These are phyloP conservation scores for Proteles cristata DNA, from an alignment of 2,113 vertebrate genomes.

Conservation along the genomic window DNA sequence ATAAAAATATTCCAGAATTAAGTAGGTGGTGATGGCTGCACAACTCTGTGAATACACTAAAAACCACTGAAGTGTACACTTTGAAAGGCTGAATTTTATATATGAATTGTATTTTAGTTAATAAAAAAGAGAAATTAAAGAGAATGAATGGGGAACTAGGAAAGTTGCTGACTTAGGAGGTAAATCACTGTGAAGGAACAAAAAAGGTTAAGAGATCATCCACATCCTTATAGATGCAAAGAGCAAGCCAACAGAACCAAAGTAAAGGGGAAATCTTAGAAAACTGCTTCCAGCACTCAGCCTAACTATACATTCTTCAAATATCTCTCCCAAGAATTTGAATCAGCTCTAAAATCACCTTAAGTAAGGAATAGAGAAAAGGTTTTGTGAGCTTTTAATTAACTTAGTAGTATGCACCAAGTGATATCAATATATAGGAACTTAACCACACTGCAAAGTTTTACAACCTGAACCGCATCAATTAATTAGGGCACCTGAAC, in stretches of 20 bases:
- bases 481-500: constrained; percentile 15
- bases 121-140: background rate
- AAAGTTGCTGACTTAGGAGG: background rate
- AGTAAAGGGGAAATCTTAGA: background rate
- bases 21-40: background rate
- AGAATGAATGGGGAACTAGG: background rate
- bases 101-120: background rate
- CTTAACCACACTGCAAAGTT: constrained; percentile 47
- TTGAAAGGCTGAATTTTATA: background rate
- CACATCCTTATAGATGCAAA: background rate
- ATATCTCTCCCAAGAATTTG: background rate
- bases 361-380: background rate
- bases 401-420: constrained; percentile 1
- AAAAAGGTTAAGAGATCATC: background rate
- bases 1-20: background rate
- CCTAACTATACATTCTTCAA: background rate
- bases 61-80: background rate
- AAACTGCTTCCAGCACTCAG: background rate
- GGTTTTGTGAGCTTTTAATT: constrained; percentile 17
- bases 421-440: constrained; percentile 13
- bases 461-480: constrained; percentile 22
- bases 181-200: background rate
- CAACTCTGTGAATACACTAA: background rate
- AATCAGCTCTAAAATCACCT: constrained; percentile 38
- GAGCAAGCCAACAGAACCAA: background rate